Evolutionary conservation across 2,888 invertebrate genomes (phyloP), one percentile per base, ranked within the genome.

Genomic region (Seira ritae): DNA sequence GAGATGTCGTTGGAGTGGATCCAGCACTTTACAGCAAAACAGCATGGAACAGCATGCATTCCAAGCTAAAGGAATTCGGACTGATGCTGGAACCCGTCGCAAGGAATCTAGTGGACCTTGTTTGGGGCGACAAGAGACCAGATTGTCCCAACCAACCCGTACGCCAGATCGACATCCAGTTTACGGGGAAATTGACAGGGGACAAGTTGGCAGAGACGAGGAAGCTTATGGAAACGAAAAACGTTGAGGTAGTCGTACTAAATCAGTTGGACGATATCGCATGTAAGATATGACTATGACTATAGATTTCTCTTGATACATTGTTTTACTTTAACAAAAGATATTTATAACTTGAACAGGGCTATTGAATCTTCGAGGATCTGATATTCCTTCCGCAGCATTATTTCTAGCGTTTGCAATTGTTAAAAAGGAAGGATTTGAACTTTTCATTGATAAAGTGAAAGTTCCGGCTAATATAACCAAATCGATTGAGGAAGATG

Each of bases 331-430:
- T 50, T 3, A 17, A 46, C 8, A 10, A 20, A 62, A 55, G 17
- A 12, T 76, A 1, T 17, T 37, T 73, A 87, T 88, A 67, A 71
- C 85, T 89, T 78, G n/a, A n/a, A 90, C 89, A 95, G 95, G 96
- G 93, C 92, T 96, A 1, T 91, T 98, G 60, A 98, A 98, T 91
- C 92, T 97, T 17, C 93, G 98, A 80, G 98, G 98, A 8, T 94
- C 94, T 1, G 98, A 98, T 90, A 97, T 98, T 83, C 92, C 93
- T 23, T 97, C 93, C 92, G 97, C 97, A 90, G 98, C 98, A 0
- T 95, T 96, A 0, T 96, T 96, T 90, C 95, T 95, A 90, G 92
- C 95, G 0, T 96, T 95, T 89, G 92, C 94, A 10, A 84, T 87
- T 65, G 84, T 89, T 1, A 84, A 90, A 95, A 2, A 93, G 93